Base-by-base conservation (phyloP, 2,797 vertebrate genomes). In the Xyrichtys novacula region DNA sequence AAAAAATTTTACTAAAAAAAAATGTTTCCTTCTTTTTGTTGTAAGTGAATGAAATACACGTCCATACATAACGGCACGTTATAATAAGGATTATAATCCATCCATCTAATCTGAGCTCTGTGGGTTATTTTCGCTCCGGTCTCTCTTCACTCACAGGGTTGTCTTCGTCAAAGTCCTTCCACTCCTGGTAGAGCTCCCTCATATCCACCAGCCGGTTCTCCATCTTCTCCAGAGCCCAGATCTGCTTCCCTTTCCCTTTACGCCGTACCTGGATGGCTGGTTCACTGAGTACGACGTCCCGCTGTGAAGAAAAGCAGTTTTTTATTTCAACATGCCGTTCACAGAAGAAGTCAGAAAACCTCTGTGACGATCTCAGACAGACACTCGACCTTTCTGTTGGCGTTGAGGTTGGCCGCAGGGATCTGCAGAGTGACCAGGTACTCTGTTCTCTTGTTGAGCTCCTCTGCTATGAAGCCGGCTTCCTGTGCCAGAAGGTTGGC, bases 211-310 rank as follows among this genome's bases (percentile, higher is more conserved):
- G 75, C 5, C 98, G 91, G 83, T 99, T 99, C 79, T 98, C 97
- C 95, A 99, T 93, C 88, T 98, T 99, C 78, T 98, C 98, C 92
- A 99, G 83, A 22, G 97, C 96, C 98, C 97, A 99, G 76, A 98
- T 97, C 94, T 99, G 98, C 73, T 97, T 98, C 65, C 96, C 97
- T 89, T 95, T 97, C 0, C 96, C 95, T 85, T 96, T 98, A 23
- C 98, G 94, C 5, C 97, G 94, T 61, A 99, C 96, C 76, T 99
- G 97, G 84, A 99, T 93, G 0, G 98, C 97, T 1, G 97, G 98
- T 73, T 99, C 97, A 0, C 97, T 98, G 63, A 99, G 92, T 42
- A 98, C 94, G 6, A 91, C 96, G 0, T 96, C 96, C 42, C 97
- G 93, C 97, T 98, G 74, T 2, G 0, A 0, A 40, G 67, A 38